Conservation (phyloP, 2,113 vertebrate genomes). For the Tor tambroides region DNA sequence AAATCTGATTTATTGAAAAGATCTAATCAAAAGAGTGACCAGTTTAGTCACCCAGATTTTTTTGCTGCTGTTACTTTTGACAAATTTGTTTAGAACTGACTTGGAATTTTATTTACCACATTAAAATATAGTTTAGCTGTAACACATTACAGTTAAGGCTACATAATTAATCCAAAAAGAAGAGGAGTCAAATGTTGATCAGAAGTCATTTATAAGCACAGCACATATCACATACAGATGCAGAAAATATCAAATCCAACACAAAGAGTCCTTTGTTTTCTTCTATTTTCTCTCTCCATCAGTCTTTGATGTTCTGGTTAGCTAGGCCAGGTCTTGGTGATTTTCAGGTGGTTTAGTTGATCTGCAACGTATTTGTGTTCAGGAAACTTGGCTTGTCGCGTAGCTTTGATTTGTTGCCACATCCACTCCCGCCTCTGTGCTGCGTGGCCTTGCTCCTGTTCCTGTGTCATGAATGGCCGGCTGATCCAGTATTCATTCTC, state of each 20-base stretch:
- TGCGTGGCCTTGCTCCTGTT: slow-evolving; percentile 84
- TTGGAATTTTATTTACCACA: neutral
- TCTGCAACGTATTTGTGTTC: slow-evolving; percentile 77
- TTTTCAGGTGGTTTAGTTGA: slow-evolving; percentile 83
- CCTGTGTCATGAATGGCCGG: slow-evolving; percentile 80
- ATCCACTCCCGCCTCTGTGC: slow-evolving; percentile 69
- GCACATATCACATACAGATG: slow-evolving; percentile 17
- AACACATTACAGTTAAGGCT: neutral
- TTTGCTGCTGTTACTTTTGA: neutral
- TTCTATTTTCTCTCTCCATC: neutral
- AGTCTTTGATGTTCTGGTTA: slow-evolving; percentile 47
- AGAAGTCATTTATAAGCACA: slow-evolving; percentile 15
- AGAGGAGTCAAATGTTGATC: neutral
- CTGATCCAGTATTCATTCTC: slow-evolving; percentile 97
- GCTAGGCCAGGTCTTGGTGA: slow-evolving; percentile 82
- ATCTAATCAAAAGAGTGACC: no score
- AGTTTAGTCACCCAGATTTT: no score
- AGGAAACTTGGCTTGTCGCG: slow-evolving; percentile 74
- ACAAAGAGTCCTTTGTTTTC: neutral
- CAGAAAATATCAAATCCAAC: neutral
- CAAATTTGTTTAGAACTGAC: neutral
- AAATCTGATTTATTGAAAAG: no score
- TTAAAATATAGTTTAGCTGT: neutral
- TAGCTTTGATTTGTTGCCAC: slow-evolving; percentile 76
- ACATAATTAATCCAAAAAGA: neutral